phyloP scores from a whole-genome alignment of 1,140 invertebrate species.

The Drosophila repleta region DNA sequence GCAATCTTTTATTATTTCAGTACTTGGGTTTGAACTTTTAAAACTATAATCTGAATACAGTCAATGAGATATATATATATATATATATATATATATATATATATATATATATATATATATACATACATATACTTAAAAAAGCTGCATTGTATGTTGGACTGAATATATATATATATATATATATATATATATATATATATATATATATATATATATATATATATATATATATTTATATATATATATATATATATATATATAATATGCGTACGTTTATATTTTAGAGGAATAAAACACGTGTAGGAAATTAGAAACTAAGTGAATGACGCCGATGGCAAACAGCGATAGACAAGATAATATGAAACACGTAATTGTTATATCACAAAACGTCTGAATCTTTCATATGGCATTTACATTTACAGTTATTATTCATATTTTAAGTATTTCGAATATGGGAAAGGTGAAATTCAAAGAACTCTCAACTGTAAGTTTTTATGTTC shows the following conservation, averaged over 20 bases:
- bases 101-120: not conserved
- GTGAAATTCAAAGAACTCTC: slow-evolving; percentile 79
- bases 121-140: slow-evolving; percentile 41
- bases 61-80: too few relatives aligned
- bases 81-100: too few relatives aligned
- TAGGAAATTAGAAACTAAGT: slow-evolving; percentile 54
- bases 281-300: slow-evolving; percentile 17
- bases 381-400: slow-evolving; percentile 41
- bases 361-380: slow-evolving; percentile 33
- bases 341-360: slow-evolving; percentile 5
- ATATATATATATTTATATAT: too few relatives aligned
- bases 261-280: slow-evolving; percentile 37
- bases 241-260: slow-evolving; percentile 24
- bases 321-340: slow-evolving; percentile 30
- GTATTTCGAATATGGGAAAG: slow-evolving; percentile 80
- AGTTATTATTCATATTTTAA: slow-evolving; percentile 54
- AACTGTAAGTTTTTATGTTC: slow-evolving; percentile 75
- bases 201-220: too few relatives aligned
- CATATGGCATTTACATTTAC: slow-evolving; percentile 37
- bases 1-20: too few relatives aligned
- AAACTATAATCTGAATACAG: too few relatives aligned
- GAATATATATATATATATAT: slow-evolving; percentile 37
- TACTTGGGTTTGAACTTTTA: not conserved
- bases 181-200: not conserved
- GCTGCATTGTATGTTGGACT: slow-evolving; percentile 50